phyloP scores from a whole-genome alignment of 1,140 invertebrate genomes.

The Venustaconcha ellipsiformis region DNA sequence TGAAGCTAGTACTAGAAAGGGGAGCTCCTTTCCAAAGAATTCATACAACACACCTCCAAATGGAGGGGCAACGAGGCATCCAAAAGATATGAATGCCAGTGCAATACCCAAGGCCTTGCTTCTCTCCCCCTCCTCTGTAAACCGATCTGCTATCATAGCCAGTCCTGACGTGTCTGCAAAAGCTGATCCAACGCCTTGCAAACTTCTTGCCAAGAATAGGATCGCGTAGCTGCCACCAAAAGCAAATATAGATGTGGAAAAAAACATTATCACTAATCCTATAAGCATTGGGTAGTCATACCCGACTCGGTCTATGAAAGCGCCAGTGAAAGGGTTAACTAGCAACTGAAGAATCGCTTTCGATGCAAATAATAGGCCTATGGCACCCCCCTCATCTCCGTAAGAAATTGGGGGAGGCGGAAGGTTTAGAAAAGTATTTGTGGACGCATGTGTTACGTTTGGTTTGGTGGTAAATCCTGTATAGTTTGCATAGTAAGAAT shows the following conservation, averaged over 20 bases:
- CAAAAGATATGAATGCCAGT: constrained; percentile 98
- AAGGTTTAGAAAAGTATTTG: constrained; percentile 13
- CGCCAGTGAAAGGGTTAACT: constrained; percentile 98
- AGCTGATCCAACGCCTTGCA: constrained; percentile 98
- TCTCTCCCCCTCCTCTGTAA: constrained; percentile 95
- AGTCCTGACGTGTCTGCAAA: constrained; percentile 98
- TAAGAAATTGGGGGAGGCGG: constrained; percentile 69
- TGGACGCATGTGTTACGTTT: neutral
- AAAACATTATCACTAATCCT: constrained; percentile 97
- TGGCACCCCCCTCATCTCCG: constrained; percentile 94
- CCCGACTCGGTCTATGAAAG: constrained; percentile 97
- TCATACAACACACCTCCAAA: constrained; percentile 98
- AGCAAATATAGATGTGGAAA: constrained; percentile 98
- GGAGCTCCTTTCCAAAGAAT: constrained; percentile 97
- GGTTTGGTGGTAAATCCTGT: constrained; percentile 16
- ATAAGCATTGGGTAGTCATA: constrained; percentile 99
- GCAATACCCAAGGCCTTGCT: constrained; percentile 98
- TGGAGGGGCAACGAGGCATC: constrained; percentile 99
- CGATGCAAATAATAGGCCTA: constrained; percentile 97
- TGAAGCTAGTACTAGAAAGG: constrained; percentile 95
- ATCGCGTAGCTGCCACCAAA: constrained; percentile 95
- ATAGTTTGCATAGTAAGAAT: constrained; percentile 21
- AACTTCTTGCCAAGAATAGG: constrained; percentile 96
- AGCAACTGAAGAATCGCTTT: constrained; percentile 99
- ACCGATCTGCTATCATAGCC: constrained; percentile 99